Evolutionary conservation across 1,140 invertebrate species (phyloP).

Genomic region (Oryzaephilus surinamensis): DNA sequence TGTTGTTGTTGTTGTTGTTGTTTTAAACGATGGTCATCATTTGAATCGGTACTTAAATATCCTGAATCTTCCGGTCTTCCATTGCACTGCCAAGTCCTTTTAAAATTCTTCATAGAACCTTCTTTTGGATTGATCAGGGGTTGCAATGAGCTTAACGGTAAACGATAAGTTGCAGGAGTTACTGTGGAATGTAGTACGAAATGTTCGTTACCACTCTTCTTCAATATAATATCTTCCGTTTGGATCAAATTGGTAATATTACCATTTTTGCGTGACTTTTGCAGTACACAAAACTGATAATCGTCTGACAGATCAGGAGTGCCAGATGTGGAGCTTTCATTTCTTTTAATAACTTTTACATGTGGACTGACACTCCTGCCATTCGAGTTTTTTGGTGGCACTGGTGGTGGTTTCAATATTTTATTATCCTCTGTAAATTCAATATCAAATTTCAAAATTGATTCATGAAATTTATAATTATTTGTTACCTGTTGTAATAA

Average conservation of each 20-base stretch:
- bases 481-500: conserved; percentile 31
- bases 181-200: too few relatives aligned
- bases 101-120: not conserved
- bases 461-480: too few relatives aligned
- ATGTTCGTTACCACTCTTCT: too few relatives aligned
- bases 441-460: not conserved
- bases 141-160: not conserved
- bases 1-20: conserved; percentile 13
- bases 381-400: conserved; percentile 50
- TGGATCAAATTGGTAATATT: too few relatives aligned
- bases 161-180: conserved; percentile 20
- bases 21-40: conserved; percentile 37
- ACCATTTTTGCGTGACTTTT: too few relatives aligned
- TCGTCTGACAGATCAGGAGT: too few relatives aligned
- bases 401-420: conserved; percentile 34
- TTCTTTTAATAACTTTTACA: not conserved
- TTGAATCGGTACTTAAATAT: conserved; percentile 67
- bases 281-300: too few relatives aligned
- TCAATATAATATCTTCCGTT: too few relatives aligned
- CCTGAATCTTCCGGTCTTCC: conserved; percentile 51
- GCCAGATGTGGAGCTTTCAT: too few relatives aligned
- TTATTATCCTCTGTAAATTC: conserved; percentile 9
- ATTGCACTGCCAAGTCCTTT: conserved; percentile 10
- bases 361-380: conserved; percentile 44
- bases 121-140: not conserved